phyloP scores from a whole-genome alignment of 2,797 vertebrate species.

The Anolis apletophallus region DNA sequence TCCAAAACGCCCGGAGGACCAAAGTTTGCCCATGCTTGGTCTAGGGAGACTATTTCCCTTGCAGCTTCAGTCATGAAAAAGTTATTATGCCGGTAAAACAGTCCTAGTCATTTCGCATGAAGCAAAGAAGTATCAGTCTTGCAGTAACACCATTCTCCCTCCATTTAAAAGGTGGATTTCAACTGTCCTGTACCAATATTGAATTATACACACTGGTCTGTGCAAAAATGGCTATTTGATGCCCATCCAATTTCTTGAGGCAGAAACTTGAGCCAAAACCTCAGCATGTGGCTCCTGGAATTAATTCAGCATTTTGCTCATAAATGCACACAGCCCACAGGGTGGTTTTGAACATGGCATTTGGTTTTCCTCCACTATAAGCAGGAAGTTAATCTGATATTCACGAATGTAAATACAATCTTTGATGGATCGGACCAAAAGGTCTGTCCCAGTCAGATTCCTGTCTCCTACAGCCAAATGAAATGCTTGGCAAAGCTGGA shows the following conservation, averaged over 20 bases:
- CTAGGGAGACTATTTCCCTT: too few relatives aligned
- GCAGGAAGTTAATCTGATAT: rapidly evolving
- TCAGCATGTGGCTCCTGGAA: rapidly evolving
- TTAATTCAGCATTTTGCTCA: neutral
- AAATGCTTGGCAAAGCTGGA: neutral
- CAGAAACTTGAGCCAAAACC: neutral
- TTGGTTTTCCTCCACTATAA: neutral
- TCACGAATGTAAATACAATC: neutral
- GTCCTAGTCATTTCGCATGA: neutral
- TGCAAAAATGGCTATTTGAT: too few relatives aligned
- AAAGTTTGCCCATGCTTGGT: too few relatives aligned
- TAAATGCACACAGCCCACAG: neutral
- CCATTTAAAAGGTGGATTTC: neutral
- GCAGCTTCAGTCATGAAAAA: rapidly evolving
- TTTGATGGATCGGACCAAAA: neutral
- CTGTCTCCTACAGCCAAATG: neutral
- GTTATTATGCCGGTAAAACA: neutral
- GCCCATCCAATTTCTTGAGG: neutral
- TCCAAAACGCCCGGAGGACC: too few relatives aligned
- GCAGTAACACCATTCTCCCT: neutral
- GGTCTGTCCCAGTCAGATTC: neutral
- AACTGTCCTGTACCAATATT: too few relatives aligned
- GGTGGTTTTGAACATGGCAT: neutral
- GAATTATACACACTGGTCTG: neutral
- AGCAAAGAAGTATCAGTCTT: neutral